Evolutionary conservation across 2,888 invertebrate genomes (phyloP), one percentile per base, ranked within the genome.

Genomic region (Amphipoea lucens): DNA sequence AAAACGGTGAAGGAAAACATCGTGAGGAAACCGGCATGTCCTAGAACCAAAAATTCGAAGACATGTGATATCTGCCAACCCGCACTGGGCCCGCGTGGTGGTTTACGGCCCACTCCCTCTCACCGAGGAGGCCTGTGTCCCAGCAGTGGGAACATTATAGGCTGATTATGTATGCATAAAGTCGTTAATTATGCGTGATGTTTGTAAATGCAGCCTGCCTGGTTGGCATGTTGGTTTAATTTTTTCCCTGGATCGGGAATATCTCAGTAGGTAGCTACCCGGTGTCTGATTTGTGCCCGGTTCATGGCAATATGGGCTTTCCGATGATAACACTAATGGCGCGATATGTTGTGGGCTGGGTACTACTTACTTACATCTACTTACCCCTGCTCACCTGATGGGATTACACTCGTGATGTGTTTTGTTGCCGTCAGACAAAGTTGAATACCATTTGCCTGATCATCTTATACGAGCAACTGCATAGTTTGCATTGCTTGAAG

Each of bases 391-490:
- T 3, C 54, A 23, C 3, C 9, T 57, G 9, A 45, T 11, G n/a
- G 2, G 1, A 72, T 29, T 45, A 9, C 2, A 20, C 14, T 45
- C 14, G 36, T 65, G 5, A 20, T 20, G 48, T 40, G 5, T 17
- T 40, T 11, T 6, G 12, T 4, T 76, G 42, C 4, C 36, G n/a
- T 29, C 17, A 11, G 23, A 73, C 12, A 1, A 45, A 40, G 9
- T 29, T 67, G 1, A n/a, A 36, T 14, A 23, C 2, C 14, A 3
- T 60, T 57, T 40, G 66, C 81, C 83, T 83, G 77, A 63, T 45
- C 4, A 63, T 29, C 2, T 60, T 17, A 14, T 40, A 29, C 1
- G 69, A 71, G 83, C 86, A 82, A 86, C 14, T 40, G 14, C 14
- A 23, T 66, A 12, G 1, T 6, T 9, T 17, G 12, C n/a, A 14